Percentiles rank a stretch among this genome's conserved stretches.
Evolutionary conservation across 2,797 vertebrate genomes (phyloP).

Genomic region (Rhabdomys pumilio): DNA sequence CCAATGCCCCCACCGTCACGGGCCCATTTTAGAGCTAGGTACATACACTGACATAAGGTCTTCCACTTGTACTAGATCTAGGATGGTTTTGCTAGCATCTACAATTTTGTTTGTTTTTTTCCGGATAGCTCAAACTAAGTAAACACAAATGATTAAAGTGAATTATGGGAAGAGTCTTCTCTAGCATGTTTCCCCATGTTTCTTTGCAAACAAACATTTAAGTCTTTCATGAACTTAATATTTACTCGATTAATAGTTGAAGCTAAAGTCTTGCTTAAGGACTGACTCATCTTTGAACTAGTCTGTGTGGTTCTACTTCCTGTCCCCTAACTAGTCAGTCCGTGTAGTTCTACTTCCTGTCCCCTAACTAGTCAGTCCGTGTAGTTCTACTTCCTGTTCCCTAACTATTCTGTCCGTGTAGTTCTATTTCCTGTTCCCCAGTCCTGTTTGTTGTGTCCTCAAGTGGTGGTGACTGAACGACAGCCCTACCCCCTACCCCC

Average conservation of each 20-base stretch:
- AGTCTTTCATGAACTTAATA: background rate
- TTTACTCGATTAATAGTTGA: background rate
- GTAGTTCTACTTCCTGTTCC: background rate
- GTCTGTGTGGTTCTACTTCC: background rate
- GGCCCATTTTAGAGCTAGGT: background rate
- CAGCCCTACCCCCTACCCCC: background rate
- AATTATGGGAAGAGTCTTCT: background rate
- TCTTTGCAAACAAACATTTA: background rate
- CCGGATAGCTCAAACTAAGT: background rate
- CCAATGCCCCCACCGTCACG: constrained; percentile 7
- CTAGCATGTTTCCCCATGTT: background rate
- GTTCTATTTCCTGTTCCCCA: background rate
- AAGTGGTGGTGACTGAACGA: background rate
- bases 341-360: background rate
- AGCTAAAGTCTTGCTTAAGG: background rate
- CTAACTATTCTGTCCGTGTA: background rate
- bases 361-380: background rate
- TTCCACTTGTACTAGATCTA: background rate
- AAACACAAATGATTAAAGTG: background rate
- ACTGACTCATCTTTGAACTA: constrained; percentile 28
- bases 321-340: background rate
- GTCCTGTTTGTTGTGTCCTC: background rate
- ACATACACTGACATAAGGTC: background rate
- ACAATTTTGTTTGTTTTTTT: background rate
- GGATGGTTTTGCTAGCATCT: constrained; percentile 7